Percentiles rank a stretch among this genome's conserved stretches.
These are phyloP conservation scores for Cryptoblepharus egeriae DNA, from an alignment of 2,797 vertebrate genomes.

Conservation along the genomic window DNA sequence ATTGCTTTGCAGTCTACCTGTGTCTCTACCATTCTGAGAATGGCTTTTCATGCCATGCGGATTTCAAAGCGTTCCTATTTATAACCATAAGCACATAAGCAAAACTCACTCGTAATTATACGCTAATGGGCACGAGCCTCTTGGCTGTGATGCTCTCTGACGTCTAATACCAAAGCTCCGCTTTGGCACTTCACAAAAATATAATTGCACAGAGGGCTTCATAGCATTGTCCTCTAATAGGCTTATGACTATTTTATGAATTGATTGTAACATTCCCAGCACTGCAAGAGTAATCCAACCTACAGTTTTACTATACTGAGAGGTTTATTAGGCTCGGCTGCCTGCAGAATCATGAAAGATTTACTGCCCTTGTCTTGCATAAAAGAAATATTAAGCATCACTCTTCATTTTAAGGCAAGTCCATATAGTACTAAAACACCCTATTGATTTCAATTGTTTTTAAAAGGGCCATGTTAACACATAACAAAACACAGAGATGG, in stretches of 20 bases:
- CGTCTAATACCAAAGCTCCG: constrained; percentile 19
- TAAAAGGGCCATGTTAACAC: constrained; percentile 16
- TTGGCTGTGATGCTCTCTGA: not conserved
- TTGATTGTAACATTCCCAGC: constrained; percentile 28
- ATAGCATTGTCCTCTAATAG: constrained; percentile 19
- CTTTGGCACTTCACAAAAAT: constrained; percentile 25
- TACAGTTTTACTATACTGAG: constrained; percentile 16
- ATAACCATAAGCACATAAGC: not conserved
- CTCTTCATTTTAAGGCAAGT: constrained; percentile 10
- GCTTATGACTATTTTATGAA: constrained; percentile 34
- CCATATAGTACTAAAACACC: constrained; percentile 1
- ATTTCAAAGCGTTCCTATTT: not conserved
- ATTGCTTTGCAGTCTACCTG: not conserved
- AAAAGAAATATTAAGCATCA: constrained; percentile 15
- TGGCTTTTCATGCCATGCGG: not conserved
- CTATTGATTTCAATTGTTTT: constrained; percentile 31
- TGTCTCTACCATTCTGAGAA: not conserved
- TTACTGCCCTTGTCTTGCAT: constrained; percentile 21
- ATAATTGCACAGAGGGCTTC: constrained; percentile 26
- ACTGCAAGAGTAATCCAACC: constrained; percentile 19
- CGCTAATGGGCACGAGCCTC: constrained; percentile 8
- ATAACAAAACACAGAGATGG: constrained; percentile 11
- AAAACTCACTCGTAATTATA: constrained; percentile 14
- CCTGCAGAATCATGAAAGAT: constrained; percentile 26
- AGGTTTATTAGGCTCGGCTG: constrained; percentile 13